A percentile compares a stretch with the other conserved stretches of the same genome.
These are phyloP conservation scores for Gobionotothen gibberifrons DNA, from an alignment of 2,797 vertebrate genomes.

Conservation along the genomic window DNA sequence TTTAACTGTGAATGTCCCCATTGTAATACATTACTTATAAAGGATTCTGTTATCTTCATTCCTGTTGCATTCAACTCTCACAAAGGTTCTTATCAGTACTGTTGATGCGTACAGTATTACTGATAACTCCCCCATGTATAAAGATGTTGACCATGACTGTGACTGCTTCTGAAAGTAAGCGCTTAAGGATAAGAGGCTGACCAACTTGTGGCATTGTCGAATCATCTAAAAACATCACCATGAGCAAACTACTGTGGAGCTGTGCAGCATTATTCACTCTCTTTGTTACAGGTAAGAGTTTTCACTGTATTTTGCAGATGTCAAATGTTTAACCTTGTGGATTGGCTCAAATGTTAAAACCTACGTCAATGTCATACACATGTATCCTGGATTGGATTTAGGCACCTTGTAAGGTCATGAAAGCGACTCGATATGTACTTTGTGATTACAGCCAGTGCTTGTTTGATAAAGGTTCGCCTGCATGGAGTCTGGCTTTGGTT, in stretches of 20 bases:
- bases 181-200: not conserved
- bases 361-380: constrained; percentile 13
- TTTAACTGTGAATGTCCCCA: too few species aligned
- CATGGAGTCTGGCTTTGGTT: not conserved
- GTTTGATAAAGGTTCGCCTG: constrained; percentile 28
- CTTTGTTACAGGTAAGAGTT: constrained; percentile 51
- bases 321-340: not conserved
- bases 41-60: too few species aligned
- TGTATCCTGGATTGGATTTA: not conserved
- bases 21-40: too few species aligned
- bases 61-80: not conserved
- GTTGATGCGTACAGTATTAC: not conserved
- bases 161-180: not conserved
- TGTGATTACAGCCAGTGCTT: constrained; percentile 19
- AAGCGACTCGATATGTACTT: constrained; percentile 20
- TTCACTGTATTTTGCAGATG: not conserved
- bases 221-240: constrained; percentile 1
- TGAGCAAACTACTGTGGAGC: constrained; percentile 42
- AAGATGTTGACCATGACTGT: not conserved
- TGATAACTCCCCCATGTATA: constrained; percentile 26
- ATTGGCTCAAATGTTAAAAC: not conserved
- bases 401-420: constrained; percentile 34
- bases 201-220: not conserved
- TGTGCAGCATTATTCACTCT: constrained; percentile 46
- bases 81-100: constrained; percentile 35